These are phyloP conservation scores for Drosophila athabasca DNA, from an alignment of 1,140 invertebrate genomes.

Conservation along the genomic window DNA sequence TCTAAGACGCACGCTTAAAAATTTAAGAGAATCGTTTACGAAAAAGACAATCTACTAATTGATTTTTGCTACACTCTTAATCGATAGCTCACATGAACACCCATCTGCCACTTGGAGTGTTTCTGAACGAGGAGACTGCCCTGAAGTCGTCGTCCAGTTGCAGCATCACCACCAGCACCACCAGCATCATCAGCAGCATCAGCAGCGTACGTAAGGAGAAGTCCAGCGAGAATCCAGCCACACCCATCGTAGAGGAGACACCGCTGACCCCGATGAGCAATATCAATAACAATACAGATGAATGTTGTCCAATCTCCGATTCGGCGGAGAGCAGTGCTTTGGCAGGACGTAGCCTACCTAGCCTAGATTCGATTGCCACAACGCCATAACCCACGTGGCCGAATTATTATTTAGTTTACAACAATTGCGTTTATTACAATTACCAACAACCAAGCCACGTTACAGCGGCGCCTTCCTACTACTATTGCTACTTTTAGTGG, in stretches of 20 bases:
- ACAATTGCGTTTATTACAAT: constrained; percentile 40
- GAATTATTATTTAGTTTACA: constrained; percentile 66
- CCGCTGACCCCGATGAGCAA: constrained; percentile 33
- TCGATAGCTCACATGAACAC: constrained; percentile 66
- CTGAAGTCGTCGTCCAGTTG: constrained; percentile 24
- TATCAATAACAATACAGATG: constrained; percentile 34
- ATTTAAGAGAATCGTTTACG: neutral
- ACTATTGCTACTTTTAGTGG: constrained; percentile 47
- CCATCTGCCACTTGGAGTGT: constrained; percentile 64
- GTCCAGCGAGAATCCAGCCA: constrained; percentile 14
- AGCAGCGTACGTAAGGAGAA: neutral
- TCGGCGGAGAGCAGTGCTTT: constrained; percentile 59
- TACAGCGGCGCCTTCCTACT: constrained; percentile 51
- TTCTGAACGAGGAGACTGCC: constrained; percentile 35
- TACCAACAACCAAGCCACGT: constrained; percentile 27
- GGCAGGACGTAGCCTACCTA: constrained; percentile 27
- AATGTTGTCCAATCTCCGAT: constrained; percentile 37
- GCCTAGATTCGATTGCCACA: constrained; percentile 44
- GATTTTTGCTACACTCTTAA: constrained; percentile 9
- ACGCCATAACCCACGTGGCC: constrained; percentile 59
- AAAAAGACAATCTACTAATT: neutral
- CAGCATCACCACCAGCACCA: constrained; percentile 9
- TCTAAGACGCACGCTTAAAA: constrained; percentile 6
- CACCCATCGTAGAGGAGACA: constrained; percentile 23
- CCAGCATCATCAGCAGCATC: neutral